phyloP scores from a whole-genome alignment of 92 coral and sea anemone genomes.

The Scolanthus callimorphus region DNA sequence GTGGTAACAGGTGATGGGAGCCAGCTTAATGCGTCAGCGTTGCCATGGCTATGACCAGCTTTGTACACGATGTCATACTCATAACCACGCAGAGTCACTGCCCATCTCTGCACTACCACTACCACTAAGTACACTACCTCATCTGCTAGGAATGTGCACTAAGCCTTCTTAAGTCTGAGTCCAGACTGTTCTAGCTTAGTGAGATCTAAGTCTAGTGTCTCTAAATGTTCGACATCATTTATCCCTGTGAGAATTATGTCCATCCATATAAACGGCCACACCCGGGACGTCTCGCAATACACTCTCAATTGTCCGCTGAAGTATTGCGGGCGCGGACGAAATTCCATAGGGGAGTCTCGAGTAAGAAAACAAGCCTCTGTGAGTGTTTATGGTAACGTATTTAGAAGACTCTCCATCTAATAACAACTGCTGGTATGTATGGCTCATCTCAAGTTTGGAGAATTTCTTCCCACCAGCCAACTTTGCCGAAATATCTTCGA shows the following conservation, averaged over 20 bases:
- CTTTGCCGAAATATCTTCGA: constrained; percentile 33
- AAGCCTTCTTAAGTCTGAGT: constrained; percentile 28
- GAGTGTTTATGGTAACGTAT: constrained; percentile 28
- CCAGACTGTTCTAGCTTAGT: constrained; percentile 28
- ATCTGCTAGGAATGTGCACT: constrained; percentile 29
- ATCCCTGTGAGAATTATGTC: constrained; percentile 28
- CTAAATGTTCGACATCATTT: constrained; percentile 21
- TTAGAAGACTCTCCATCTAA: constrained; percentile 24
- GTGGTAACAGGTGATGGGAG: constrained; percentile 28
- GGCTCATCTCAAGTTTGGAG: constrained; percentile 29
- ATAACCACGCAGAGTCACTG: constrained; percentile 33
- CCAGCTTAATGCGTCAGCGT: constrained; percentile 24
- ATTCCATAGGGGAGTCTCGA: constrained; percentile 18
- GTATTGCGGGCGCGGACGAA: constrained; percentile 22
- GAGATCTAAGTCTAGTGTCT: constrained; percentile 2
- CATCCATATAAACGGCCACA: constrained; percentile 27
- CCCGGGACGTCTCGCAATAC: constrained; percentile 2
- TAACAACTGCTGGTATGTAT: constrained; percentile 44
- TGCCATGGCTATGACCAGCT: constrained; percentile 37
- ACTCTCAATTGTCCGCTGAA: constrained; percentile 22
- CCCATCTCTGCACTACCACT: constrained; percentile 45
- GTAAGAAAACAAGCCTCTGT: constrained; percentile 12
- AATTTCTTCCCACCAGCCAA: constrained; percentile 20
- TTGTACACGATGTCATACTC: constrained; percentile 33
- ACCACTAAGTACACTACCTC: constrained; percentile 30